These are phyloP conservation scores for Pangasius krempfi DNA, from an alignment of 2,797 vertebrate species.

Conservation along the genomic window DNA sequence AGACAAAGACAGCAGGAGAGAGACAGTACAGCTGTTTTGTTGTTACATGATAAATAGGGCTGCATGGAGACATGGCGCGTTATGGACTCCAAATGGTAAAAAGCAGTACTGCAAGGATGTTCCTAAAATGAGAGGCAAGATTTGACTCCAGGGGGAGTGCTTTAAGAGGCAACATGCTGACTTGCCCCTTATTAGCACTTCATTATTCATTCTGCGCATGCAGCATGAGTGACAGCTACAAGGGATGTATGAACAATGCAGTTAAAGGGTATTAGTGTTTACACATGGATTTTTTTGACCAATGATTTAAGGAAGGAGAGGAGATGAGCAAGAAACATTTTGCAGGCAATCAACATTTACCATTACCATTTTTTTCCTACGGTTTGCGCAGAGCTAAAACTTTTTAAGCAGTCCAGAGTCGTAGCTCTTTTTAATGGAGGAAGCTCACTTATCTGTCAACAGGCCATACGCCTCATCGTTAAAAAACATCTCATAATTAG, in stretches of 20 bases:
- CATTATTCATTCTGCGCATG: constrained; percentile 17
- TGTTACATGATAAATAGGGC: constrained; percentile 9
- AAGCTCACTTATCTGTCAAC: constrained; percentile 28
- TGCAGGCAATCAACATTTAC: neutral
- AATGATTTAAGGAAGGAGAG: neutral
- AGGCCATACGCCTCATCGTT: constrained; percentile 30
- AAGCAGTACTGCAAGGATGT: neutral
- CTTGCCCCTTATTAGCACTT: constrained; percentile 13
- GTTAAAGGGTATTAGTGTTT: neutral
- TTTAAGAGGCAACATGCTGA: constrained; percentile 6
- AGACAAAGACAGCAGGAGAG: constrained; percentile 1
- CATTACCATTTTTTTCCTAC: too few relatives aligned
- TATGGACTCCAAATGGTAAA: neutral
- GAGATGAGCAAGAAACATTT: neutral
- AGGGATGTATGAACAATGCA: neutral
- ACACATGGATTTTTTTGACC: neutral
- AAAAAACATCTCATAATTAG: constrained; percentile 31
- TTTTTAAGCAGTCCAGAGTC: neutral
- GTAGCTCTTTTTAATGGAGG: neutral
- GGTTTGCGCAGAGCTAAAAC: neutral
- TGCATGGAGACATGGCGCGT: neutral
- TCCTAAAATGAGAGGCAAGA: neutral
- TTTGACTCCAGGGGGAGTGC: neutral
- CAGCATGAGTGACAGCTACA: constrained; percentile 6
- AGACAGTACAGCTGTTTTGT: neutral